These are phyloP conservation scores for Tiliacea aurago DNA, from an alignment of 2,888 invertebrate species.

Conservation along the genomic window DNA sequence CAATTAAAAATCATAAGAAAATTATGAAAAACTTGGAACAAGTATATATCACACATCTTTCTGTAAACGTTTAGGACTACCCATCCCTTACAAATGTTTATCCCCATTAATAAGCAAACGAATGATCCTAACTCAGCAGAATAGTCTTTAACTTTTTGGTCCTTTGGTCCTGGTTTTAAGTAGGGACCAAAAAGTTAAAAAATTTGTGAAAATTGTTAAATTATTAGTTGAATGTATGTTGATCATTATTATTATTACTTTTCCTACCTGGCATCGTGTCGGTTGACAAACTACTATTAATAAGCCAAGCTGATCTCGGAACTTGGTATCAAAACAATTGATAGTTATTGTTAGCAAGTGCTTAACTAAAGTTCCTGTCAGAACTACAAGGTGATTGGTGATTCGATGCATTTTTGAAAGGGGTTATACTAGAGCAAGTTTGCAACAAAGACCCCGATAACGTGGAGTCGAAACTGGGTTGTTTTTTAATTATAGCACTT, in stretches of 20 bases:
- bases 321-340: slow-evolving; percentile 6
- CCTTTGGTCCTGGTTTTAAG: not conserved
- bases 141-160: not conserved
- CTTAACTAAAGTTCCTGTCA: not conserved
- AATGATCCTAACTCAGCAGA: not conserved
- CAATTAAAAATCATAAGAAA: not conserved
- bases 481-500: not conserved
- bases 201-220: not conserved
- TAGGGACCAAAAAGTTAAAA: not conserved
- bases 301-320: not conserved
- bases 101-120: not conserved
- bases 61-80: not conserved
- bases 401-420: not conserved
- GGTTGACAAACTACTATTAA: not conserved
- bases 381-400: not conserved
- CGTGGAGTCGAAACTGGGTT: not conserved
- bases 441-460: not conserved
- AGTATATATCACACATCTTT: not conserved
- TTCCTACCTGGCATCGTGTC: too few relatives aligned
- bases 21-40: not conserved
- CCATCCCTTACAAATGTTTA: not conserved
- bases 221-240: not conserved
- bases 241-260: not conserved
- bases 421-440: not conserved
- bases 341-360: not conserved